Evolutionary conservation across 2,113 vertebrate species (phyloP), one percentile per base, ranked within the genome.

Genomic region (Cheirogaleus medius): DNA sequence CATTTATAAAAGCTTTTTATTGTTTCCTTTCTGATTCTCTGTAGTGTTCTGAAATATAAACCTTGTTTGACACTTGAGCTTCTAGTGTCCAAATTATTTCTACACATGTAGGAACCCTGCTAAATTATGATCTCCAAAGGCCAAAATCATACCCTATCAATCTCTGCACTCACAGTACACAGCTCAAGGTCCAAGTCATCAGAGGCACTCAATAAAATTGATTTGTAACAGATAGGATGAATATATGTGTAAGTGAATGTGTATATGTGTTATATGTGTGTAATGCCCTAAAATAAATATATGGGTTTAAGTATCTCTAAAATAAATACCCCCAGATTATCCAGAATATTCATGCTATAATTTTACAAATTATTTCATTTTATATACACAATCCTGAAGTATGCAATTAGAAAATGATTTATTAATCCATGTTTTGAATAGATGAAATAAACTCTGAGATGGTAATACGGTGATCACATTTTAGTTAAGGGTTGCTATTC

Each of bases 271-370:
- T 91, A 25, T 32, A 66, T 71, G 76, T 58, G 2, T 69, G 11
- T 39, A n/a, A 73, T 58, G 8, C 8, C 82, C 32, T 27, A 81
- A 89, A 96, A 94, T 56, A 96, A 94, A 77, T 74, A 73, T n/a
- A 29, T 32, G 1, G 54, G 39, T 58, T 27, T 93, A 81, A 74
- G 15, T 80, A 76, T 32, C 42, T 88, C 6, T 85, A 81, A 87
- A 96, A 93, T 84, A 87, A 78, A 96, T 13, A 84, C 1, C 25
- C 21, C 2, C 8, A 47, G 63, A 42, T 85, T 85, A 85, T 80
- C 21, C 25, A 84, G 27, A 88, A 88, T 81, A 81, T 85, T 68
- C 58, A 32, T 95, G 29, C 5, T n/a, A 68, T 56, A 39, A 64
- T 27, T 77, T 68, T 85, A 85, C 63, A 21, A 80, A 80, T 77